phyloP scores from a whole-genome alignment of 92 coral and sea anemone genomes.

The Pocillopora meandrina region DNA sequence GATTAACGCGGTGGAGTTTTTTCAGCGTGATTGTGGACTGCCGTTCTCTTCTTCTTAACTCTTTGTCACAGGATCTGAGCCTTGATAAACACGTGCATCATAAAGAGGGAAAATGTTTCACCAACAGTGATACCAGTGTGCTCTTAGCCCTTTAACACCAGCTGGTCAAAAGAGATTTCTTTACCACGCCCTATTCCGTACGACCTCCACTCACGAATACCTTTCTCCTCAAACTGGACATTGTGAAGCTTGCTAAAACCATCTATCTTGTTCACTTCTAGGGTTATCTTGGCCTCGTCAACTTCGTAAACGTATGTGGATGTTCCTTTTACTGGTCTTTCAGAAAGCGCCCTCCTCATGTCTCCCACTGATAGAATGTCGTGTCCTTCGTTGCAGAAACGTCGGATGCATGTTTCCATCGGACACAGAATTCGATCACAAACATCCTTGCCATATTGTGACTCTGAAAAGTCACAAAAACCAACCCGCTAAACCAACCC shows the following conservation, averaged over 20 bases:
- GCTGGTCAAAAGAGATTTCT: constrained; percentile 23
- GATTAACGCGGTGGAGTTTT: too few species aligned
- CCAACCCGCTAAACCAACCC: too few species aligned
- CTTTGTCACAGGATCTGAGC: constrained; percentile 21
- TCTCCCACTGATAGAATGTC: constrained; percentile 58
- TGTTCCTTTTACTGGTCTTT: constrained; percentile 69
- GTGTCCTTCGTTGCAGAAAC: constrained; percentile 69
- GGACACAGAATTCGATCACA: constrained; percentile 80
- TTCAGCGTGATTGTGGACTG: too few species aligned
- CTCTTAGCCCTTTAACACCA: constrained; percentile 42
- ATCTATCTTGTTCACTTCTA: constrained; percentile 48
- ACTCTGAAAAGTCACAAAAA: constrained; percentile 68
- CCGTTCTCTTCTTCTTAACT: background rate
- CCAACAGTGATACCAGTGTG: constrained; percentile 26
- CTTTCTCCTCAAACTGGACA: constrained; percentile 46
- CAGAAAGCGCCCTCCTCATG: constrained; percentile 65
- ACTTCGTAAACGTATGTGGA: constrained; percentile 48
- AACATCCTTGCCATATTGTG: constrained; percentile 67
- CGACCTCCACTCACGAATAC: constrained; percentile 61
- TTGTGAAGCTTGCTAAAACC: constrained; percentile 56
- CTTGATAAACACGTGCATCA: constrained; percentile 23
- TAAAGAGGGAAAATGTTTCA: constrained; percentile 18
- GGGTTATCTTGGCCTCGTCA: constrained; percentile 47
- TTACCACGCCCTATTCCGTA: constrained; percentile 57
- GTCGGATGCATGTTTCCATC: constrained; percentile 67